A percentile compares a stretch with the other conserved stretches of the same genome.
Evolutionary conservation across 2,888 invertebrate species (phyloP).

Genomic region (Brachylomia viminalis): DNA sequence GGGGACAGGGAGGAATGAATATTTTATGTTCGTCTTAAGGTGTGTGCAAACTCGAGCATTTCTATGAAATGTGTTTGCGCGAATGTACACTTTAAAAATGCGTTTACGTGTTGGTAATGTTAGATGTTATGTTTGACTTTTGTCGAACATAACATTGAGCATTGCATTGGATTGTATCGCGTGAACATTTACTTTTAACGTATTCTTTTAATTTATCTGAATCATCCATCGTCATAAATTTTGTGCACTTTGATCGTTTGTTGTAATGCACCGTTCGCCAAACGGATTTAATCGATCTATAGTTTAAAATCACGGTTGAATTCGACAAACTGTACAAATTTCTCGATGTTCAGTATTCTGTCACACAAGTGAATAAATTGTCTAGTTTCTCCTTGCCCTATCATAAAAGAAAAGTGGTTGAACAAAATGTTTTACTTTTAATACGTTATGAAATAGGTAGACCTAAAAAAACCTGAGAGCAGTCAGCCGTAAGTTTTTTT

Average conservation of each 20-base stretch:
- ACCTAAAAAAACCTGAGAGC: background rate
- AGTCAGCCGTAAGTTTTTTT: background rate
- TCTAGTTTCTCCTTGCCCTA: background rate
- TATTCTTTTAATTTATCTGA: background rate
- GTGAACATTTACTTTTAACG: too few species aligned
- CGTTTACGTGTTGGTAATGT: background rate
- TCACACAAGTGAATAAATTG: background rate
- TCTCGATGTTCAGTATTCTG: background rate
- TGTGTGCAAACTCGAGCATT: slow-evolving; percentile 26
- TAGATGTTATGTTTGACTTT: too few species aligned
- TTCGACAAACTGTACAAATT: background rate
- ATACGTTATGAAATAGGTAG: slow-evolving; percentile 38
- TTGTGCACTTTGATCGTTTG: background rate
- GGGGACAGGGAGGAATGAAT: slow-evolving; percentile 47
- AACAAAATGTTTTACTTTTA: slow-evolving; percentile 54
- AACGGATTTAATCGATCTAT: background rate
- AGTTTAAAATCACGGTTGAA: background rate
- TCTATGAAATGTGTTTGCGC: background rate
- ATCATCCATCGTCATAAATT: background rate
- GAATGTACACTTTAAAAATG: background rate
- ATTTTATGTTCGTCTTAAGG: slow-evolving; percentile 60
- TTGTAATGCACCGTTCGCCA: background rate
- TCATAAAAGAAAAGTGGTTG: slow-evolving; percentile 16
- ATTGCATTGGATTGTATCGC: too few species aligned
- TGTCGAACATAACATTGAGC: too few species aligned